Evolutionary conservation across 1,140 invertebrate genomes (phyloP).

Genomic region (Holcopasites calliopsidis): DNA sequence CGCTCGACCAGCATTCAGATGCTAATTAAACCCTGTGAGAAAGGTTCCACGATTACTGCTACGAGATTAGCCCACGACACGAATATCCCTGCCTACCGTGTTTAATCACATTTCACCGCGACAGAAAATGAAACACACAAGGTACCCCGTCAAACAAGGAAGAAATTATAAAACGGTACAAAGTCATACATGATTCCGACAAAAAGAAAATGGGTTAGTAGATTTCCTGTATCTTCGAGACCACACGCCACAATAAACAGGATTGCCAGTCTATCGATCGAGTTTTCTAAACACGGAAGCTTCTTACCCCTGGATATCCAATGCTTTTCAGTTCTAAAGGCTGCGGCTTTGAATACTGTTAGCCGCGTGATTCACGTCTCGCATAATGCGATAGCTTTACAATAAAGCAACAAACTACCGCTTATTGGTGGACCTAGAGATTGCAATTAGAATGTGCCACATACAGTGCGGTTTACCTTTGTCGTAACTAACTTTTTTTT

Average conservation of each 20-base stretch:
- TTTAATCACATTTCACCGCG: background rate
- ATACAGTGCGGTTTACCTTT: background rate
- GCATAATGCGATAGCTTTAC: slow-evolving; percentile 17
- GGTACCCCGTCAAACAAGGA: no score
- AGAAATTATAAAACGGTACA: no score
- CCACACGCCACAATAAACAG: background rate
- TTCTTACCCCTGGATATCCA: background rate
- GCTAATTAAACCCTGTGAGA: slow-evolving; percentile 30
- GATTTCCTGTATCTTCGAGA: background rate
- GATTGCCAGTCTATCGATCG: background rate
- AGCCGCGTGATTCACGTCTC: slow-evolving; percentile 27
- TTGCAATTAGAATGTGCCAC: slow-evolving; percentile 12
- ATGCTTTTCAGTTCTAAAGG: background rate
- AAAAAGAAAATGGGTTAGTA: background rate
- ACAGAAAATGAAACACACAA: background rate
- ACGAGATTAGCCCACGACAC: slow-evolving; percentile 16
- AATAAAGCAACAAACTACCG: slow-evolving; percentile 23
- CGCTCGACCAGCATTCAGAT: background rate
- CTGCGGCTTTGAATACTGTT: slow-evolving; percentile 37
- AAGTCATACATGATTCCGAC: background rate
- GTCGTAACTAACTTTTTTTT: background rate
- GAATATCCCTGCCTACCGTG: background rate
- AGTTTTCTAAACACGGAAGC: background rate
- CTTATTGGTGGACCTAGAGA: background rate
- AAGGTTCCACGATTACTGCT: slow-evolving; percentile 11